Evolutionary conservation across 2,113 vertebrate species (phyloP).

Genomic region (Copsychus sechellarum): DNA sequence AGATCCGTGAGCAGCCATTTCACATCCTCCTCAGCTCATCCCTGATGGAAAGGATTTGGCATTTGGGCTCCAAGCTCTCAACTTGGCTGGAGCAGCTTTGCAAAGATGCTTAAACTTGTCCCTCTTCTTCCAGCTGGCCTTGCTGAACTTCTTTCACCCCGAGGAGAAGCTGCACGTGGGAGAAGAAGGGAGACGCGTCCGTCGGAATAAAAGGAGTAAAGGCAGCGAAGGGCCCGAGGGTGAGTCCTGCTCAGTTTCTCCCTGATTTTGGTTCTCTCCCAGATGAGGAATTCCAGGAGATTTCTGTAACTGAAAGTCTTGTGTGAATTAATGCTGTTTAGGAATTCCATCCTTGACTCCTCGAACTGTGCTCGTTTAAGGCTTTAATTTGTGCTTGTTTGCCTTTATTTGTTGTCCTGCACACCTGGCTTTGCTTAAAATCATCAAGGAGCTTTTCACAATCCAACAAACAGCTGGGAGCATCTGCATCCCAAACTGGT

Average conservation of each 20-base stretch:
- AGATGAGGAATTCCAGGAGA: neutral
- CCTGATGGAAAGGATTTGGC: neutral
- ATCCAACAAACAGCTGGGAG: neutral
- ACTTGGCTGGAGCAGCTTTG: neutral
- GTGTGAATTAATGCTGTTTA: neutral
- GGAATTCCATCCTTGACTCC: neutral
- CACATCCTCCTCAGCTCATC: accelerated
- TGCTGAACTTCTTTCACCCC: slow-evolving; percentile 77
- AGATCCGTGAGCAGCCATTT: accelerated
- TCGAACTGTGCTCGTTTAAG: neutral
- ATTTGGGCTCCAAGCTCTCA: neutral
- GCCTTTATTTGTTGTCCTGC: neutral
- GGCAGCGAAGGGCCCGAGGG: slow-evolving; percentile 78
- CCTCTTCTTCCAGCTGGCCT: slow-evolving; percentile 72
- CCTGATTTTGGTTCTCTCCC: neutral
- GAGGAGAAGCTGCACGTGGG: slow-evolving; percentile 72
- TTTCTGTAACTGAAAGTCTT: neutral
- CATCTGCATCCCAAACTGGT: neutral
- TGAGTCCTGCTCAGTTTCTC: slow-evolving; percentile 52
- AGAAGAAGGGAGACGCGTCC: slow-evolving; percentile 69
- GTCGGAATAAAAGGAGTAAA: slow-evolving; percentile 81
- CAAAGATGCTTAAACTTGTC: neutral
- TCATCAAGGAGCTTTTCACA: neutral
- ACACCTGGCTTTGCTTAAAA: neutral
- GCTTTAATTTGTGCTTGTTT: neutral